Percentiles rank a stretch among this genome's conserved stretches.
phyloP scores from a whole-genome alignment of 2,888 invertebrate species.

The Coelogynopora nodosa region DNA sequence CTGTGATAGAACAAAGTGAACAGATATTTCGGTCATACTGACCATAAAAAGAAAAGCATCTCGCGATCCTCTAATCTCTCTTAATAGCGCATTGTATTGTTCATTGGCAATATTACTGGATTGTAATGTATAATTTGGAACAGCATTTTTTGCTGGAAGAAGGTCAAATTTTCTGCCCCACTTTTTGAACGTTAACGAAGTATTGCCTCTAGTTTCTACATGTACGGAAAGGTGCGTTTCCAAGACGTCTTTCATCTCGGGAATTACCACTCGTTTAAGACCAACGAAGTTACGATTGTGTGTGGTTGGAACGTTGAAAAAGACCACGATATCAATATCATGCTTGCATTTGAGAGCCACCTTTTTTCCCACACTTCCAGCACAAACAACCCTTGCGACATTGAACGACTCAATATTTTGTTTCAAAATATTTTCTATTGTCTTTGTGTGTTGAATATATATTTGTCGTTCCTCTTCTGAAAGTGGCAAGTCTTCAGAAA shows the following conservation, averaged over 20 bases:
- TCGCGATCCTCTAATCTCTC: not conserved
- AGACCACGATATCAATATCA: not conserved
- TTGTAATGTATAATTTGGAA: not conserved
- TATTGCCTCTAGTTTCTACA: not conserved
- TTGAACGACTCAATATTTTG: not conserved
- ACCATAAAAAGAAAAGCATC: not conserved
- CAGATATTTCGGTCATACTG: slow-evolving; percentile 7
- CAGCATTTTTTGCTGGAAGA: slow-evolving; percentile 9
- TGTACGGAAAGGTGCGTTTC: not conserved
- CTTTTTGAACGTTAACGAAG: not conserved
- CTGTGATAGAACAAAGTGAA: not conserved
- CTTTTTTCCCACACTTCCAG: not conserved
- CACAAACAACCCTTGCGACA: not conserved
- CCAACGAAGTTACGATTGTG: not conserved
- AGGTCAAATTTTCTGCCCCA: not conserved
- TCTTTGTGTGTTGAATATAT: not conserved
- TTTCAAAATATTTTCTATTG: not conserved
- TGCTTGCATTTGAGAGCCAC: not conserved
- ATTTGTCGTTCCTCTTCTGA: not conserved
- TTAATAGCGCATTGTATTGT: not conserved
- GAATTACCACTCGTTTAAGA: not conserved
- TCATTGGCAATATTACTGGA: not conserved
- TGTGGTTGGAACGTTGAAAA: not conserved
- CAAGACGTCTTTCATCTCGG: not conserved
- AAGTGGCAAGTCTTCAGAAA: not conserved